Evolutionary conservation across 2,888 invertebrate genomes (phyloP), one percentile per base, ranked within the genome.

Genomic region (Lissocephala sabroskyi): DNA sequence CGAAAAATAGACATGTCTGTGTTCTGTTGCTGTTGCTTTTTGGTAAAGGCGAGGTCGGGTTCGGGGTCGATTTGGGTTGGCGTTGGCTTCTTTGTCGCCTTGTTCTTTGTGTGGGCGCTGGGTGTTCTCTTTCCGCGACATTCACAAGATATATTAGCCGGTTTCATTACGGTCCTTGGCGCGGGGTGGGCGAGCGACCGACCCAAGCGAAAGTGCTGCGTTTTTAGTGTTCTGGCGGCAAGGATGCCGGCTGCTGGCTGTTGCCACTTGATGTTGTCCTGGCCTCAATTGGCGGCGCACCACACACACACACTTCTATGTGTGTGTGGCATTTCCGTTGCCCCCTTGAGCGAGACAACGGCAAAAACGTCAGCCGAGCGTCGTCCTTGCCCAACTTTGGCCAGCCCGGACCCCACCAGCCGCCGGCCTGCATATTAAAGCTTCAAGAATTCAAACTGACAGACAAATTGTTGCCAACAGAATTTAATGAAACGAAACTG

Each of bases 1-100:
- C 17, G n/a, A 45, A 59, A 64, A 67, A 76, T 76, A 73, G 78
- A 71, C 73, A 63, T 74, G 78, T 77, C 68, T 71, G n/a, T n/a
- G n/a, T n/a, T n/a, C n/a, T n/a, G n/a, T n/a, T n/a, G n/a, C n/a
- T n/a, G 67, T 52, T 42, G 48, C 33, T 23, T 49, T 32, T 39
- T 30, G 50, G 52, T 23, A 7, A 5, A 7, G 3, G 23, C 7
- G 23, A 5, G 23, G 3, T 3, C 7, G 23, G 3, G 23, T 23
- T 3, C 7, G n/a, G n/a, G n/a, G n/a, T n/a, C n/a, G n/a, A n/a
- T n/a, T n/a, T n/a, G 23, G 3, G 23, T 7, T 23, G 3, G 4
- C 23, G 23, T 23, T 41, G 28, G 16, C 33, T 19, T 42, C 49
- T 47, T 41, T 30, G 52, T 18, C 37, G 23, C 7, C 7, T 23